Evolutionary conservation across 2,113 vertebrate genomes (phyloP).

Genomic region (Symphodus melops): DNA sequence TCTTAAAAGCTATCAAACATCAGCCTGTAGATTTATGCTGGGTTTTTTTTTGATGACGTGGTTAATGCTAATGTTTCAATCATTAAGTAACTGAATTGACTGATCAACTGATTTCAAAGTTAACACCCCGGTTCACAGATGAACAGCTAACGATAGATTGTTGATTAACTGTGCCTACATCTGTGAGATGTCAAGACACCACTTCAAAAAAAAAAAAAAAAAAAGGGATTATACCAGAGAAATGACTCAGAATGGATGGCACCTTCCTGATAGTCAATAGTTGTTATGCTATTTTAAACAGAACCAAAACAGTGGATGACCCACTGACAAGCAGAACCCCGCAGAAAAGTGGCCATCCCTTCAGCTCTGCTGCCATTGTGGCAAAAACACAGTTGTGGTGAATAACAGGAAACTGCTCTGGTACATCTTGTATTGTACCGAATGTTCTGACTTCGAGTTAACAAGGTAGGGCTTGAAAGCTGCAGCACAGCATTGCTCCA

Average conservation of each 20-base stretch:
- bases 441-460: conserved; percentile 58
- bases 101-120: too few species aligned
- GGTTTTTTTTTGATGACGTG: too few species aligned
- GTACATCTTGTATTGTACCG: conserved; percentile 12
- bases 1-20: too few species aligned
- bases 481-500: conserved; percentile 47
- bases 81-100: too few species aligned
- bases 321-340: background rate
- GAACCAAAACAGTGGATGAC: background rate
- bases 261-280: background rate
- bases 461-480: conserved; percentile 50
- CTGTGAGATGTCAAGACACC: background rate
- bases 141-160: too few species aligned
- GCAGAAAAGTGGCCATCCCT: background rate
- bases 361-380: background rate
- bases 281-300: background rate
- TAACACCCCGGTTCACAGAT: too few species aligned
- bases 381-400: background rate
- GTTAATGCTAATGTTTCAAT: too few species aligned
- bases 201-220: background rate
- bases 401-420: conserved; percentile 23
- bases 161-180: too few species aligned
- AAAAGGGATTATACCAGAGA: background rate
- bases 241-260: background rate
- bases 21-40: too few species aligned